Conservation (phyloP, 1,140 invertebrate species). For the Dreissena polymorpha region DNA sequence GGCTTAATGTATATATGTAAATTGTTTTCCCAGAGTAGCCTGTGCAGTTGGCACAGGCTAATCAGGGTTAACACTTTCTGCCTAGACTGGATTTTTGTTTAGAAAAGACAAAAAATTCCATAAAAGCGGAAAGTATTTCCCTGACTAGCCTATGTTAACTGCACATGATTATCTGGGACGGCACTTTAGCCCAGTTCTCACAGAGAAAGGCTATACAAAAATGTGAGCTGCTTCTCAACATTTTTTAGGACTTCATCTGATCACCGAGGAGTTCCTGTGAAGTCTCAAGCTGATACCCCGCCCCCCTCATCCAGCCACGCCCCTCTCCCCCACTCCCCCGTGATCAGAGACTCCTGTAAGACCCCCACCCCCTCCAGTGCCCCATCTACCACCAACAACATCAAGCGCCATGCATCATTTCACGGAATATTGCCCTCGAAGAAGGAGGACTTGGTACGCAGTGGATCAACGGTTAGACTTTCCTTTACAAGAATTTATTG, state of each 20-base stretch:
- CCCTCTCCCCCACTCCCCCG: slow-evolving; percentile 62
- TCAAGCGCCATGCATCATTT: slow-evolving; percentile 67
- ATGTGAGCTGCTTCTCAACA: neutral
- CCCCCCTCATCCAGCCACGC: slow-evolving; percentile 20
- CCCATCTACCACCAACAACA: slow-evolving; percentile 52
- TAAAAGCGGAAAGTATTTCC: too few species aligned
- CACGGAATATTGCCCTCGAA: slow-evolving; percentile 70
- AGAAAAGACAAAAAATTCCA: too few species aligned
- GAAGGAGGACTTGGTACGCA: slow-evolving; percentile 56
- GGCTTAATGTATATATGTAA: too few species aligned
- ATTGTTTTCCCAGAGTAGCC: too few species aligned
- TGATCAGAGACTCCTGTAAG: slow-evolving; percentile 64
- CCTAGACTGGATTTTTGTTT: too few species aligned
- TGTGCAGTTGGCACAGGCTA: too few species aligned
- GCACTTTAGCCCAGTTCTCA: too few species aligned
- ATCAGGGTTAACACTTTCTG: too few species aligned
- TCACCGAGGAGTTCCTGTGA: slow-evolving; percentile 54
- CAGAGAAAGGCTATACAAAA: too few species aligned
- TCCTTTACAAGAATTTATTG: neutral
- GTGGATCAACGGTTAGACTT: slow-evolving; percentile 47
- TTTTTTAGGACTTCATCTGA: slow-evolving; percentile 56
- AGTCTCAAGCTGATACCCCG: slow-evolving; percentile 20
- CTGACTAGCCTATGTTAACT: too few species aligned
- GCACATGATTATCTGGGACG: too few species aligned
- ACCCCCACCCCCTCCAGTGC: slow-evolving; percentile 14